phyloP scores from a whole-genome alignment of 2,888 invertebrate species.

The Leptinotarsa tumamoca region DNA sequence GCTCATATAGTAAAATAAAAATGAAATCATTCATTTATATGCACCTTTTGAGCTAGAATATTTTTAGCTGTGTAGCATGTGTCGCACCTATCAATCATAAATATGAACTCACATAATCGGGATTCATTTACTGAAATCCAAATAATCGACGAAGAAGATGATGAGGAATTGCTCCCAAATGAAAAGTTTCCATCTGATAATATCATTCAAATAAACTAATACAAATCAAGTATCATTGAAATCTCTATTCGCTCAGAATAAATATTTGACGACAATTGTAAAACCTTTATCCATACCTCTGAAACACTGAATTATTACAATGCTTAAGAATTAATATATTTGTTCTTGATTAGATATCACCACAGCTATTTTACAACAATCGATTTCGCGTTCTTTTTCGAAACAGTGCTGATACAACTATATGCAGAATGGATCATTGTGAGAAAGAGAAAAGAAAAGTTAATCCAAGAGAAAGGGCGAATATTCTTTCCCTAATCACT shows the following conservation, averaged over 20 bases:
- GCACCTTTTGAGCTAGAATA: too few relatives aligned
- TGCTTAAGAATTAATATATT: neutral
- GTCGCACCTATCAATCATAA: too few relatives aligned
- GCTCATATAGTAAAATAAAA: too few relatives aligned
- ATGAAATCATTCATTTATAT: too few relatives aligned
- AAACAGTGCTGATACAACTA: neutral
- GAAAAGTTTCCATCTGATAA: too few relatives aligned
- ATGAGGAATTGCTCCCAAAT: too few relatives aligned
- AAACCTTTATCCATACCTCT: neutral
- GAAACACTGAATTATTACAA: neutral
- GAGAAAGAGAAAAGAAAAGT: conserved; percentile 68
- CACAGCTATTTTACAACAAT: conserved; percentile 5
- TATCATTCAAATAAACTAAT: too few relatives aligned
- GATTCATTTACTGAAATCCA: too few relatives aligned
- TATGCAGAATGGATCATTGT: conserved; percentile 68
- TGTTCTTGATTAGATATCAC: conserved; percentile 7
- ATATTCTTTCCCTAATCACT: conserved; percentile 70
- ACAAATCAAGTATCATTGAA: conserved; percentile 56
- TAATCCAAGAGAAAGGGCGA: conserved; percentile 75
- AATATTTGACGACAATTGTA: conserved; percentile 3
- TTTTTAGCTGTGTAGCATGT: too few relatives aligned
- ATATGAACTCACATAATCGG: too few relatives aligned
- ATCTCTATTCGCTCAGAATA: neutral
- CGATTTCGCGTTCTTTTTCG: neutral
- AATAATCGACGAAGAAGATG: too few relatives aligned